Conservation (phyloP, 2,888 invertebrate species). For the Tinea trinotella region DNA sequence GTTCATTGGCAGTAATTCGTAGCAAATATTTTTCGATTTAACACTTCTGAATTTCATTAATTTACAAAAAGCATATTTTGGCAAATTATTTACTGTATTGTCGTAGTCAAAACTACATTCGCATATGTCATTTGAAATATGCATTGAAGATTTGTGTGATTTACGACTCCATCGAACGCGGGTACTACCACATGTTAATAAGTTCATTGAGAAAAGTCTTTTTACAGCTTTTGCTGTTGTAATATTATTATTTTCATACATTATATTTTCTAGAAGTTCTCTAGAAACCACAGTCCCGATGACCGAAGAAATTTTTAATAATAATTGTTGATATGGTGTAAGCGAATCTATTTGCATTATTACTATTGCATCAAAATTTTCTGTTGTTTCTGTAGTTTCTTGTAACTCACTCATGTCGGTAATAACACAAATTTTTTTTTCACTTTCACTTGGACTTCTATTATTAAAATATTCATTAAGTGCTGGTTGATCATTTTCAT, state of each 20-base stretch:
- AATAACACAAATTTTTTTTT: slow-evolving; percentile 44
- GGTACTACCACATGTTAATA: slow-evolving; percentile 66
- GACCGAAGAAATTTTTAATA: slow-evolving; percentile 73
- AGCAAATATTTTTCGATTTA: slow-evolving; percentile 63
- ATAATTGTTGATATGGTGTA: slow-evolving; percentile 71
- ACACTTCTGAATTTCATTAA: slow-evolving; percentile 68
- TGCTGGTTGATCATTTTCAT: slow-evolving; percentile 37
- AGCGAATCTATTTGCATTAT: slow-evolving; percentile 72
- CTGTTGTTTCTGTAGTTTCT: no score
- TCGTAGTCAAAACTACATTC: slow-evolving; percentile 54
- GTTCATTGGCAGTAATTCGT: slow-evolving; percentile 65
- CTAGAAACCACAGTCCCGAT: slow-evolving; percentile 70
- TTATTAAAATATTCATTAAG: slow-evolving; percentile 40
- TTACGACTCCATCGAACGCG: slow-evolving; percentile 23
- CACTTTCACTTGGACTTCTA: slow-evolving; percentile 30
- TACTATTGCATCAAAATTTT: slow-evolving; percentile 59
- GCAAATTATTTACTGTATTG: slow-evolving; percentile 41
- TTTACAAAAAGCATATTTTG: slow-evolving; percentile 72
- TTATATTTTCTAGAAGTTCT: slow-evolving; percentile 62
- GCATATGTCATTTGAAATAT: slow-evolving; percentile 28
- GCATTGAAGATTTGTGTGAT: slow-evolving; percentile 26
- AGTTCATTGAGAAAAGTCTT: slow-evolving; percentile 65
- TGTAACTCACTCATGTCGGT: slow-evolving; percentile 46
- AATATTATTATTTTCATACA: slow-evolving; percentile 64
- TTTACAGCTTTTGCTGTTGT: slow-evolving; percentile 67